Evolutionary conservation across 2,888 invertebrate genomes (phyloP).

Genomic region (Thecocarcelia acutangulata): DNA sequence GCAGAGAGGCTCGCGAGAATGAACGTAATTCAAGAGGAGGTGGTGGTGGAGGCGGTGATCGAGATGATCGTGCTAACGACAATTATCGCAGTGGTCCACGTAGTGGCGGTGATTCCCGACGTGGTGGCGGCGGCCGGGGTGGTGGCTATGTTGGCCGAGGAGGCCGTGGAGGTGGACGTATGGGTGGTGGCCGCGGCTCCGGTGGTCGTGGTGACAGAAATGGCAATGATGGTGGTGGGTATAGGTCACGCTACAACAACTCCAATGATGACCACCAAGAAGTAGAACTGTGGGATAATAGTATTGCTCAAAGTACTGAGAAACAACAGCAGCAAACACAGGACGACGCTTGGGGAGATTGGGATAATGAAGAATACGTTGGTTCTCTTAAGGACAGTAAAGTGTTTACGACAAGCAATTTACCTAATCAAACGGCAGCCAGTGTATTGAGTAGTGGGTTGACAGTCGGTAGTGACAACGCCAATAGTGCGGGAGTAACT

Average conservation of each 20-base stretch:
- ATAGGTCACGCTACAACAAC: conserved; percentile 76
- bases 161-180: conserved; percentile 82
- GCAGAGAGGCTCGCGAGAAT: conserved; percentile 86
- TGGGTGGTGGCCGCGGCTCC: conserved; percentile 81
- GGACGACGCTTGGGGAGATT: conserved; percentile 85
- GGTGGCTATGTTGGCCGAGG: conserved; percentile 81
- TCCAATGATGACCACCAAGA: conserved; percentile 80
- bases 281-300: conserved; percentile 85
- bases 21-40: conserved; percentile 83
- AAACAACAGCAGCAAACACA: conserved; percentile 78
- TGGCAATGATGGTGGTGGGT: conserved; percentile 77
- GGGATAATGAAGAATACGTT: conserved; percentile 97
- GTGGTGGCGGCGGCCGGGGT: conserved; percentile 81
- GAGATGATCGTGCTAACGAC: conserved; percentile 70
- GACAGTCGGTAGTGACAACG: conserved; percentile 65
- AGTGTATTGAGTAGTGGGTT: conserved; percentile 75
- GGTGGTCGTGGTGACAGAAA: conserved; percentile 83
- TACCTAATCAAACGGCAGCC: conserved; percentile 77
- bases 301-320: conserved; percentile 80
- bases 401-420: conserved; percentile 90
- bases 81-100: conserved; percentile 72
- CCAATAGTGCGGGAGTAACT: conserved; percentile 47
- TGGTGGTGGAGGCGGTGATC: conserved; percentile 71
- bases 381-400: conserved; percentile 96
- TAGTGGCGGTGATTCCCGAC: conserved; percentile 75